phyloP scores from a whole-genome alignment of 2,888 invertebrate genomes.

The Cecidostiba fungosa region DNA sequence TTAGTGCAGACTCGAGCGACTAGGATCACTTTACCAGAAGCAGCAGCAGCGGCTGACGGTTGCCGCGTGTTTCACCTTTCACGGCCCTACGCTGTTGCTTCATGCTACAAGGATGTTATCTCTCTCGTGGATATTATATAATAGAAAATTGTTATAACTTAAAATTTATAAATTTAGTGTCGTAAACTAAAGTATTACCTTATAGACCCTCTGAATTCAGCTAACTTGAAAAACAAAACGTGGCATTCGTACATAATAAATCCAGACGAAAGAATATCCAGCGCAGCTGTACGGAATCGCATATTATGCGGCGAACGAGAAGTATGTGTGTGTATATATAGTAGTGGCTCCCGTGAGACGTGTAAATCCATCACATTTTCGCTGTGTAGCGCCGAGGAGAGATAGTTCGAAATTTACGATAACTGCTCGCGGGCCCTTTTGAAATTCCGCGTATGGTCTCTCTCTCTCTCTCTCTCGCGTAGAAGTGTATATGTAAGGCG shows the following conservation, averaged over 20 bases:
- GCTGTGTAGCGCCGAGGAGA: background rate
- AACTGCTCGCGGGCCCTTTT: constrained; percentile 32
- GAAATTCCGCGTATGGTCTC: background rate
- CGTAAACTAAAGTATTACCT: too few species aligned
- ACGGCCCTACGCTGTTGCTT: background rate
- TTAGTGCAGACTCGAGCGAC: background rate
- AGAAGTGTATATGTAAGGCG: background rate
- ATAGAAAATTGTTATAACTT: background rate
- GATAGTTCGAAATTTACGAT: constrained; percentile 56
- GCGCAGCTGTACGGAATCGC: too few species aligned
- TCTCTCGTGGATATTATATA: background rate
- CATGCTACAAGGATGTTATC: background rate
- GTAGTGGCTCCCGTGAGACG: constrained; percentile 24
- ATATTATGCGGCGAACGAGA: background rate
- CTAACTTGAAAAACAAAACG: too few species aligned
- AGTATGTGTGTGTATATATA: background rate
- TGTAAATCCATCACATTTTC: constrained; percentile 58
- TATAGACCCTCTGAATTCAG: too few species aligned
- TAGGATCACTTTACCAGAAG: constrained; percentile 3
- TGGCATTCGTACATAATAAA: too few species aligned
- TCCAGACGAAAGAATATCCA: too few species aligned
- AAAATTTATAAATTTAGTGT: background rate
- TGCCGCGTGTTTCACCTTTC: background rate
- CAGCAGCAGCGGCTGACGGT: background rate
- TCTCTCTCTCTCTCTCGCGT: background rate